Evolutionary conservation across 1,140 invertebrate species (phyloP).

Genomic region (Cryptotermes secundus): DNA sequence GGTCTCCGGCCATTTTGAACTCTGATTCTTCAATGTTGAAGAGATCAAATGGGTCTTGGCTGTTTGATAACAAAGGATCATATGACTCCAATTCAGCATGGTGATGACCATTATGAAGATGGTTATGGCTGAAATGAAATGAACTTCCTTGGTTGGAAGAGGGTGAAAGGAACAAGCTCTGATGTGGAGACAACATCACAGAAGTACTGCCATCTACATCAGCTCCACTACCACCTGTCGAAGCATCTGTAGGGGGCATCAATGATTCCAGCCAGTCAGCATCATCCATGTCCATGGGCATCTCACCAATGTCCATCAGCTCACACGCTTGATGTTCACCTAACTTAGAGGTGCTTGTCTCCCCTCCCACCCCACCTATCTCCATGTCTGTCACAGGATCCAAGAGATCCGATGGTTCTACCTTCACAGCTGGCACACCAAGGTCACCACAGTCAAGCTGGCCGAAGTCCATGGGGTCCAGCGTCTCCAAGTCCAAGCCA

Average conservation of each 20-base stretch:
- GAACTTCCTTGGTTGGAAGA: neutral
- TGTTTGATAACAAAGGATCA: conserved; percentile 62
- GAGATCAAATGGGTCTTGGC: conserved; percentile 66
- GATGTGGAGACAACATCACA: conserved; percentile 30
- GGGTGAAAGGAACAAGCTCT: conserved; percentile 19
- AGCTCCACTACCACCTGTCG: neutral
- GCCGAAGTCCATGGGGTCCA: conserved; percentile 59
- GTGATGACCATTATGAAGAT: conserved; percentile 43
- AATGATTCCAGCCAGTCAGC: conserved; percentile 71
- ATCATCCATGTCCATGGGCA: conserved; percentile 70
- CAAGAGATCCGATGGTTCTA: conserved; percentile 25
- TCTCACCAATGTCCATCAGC: conserved; percentile 51
- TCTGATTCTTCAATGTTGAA: conserved; percentile 70
- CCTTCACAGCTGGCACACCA: conserved; percentile 23
- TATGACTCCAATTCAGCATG: conserved; percentile 52
- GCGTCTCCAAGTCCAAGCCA: conserved; percentile 52
- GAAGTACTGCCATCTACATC: conserved; percentile 24
- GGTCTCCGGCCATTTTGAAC: conserved; percentile 60
- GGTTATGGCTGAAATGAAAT: conserved; percentile 37
- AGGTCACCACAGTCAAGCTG: conserved; percentile 51
- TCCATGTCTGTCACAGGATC: conserved; percentile 38
- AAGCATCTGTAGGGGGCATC: conserved; percentile 51
- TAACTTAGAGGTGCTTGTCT: neutral
- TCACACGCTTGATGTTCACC: conserved; percentile 42
- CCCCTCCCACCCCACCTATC: conserved; percentile 25